phyloP scores from a whole-genome alignment of 2,113 vertebrate genomes.

The Cynoglossus semilaevis region DNA sequence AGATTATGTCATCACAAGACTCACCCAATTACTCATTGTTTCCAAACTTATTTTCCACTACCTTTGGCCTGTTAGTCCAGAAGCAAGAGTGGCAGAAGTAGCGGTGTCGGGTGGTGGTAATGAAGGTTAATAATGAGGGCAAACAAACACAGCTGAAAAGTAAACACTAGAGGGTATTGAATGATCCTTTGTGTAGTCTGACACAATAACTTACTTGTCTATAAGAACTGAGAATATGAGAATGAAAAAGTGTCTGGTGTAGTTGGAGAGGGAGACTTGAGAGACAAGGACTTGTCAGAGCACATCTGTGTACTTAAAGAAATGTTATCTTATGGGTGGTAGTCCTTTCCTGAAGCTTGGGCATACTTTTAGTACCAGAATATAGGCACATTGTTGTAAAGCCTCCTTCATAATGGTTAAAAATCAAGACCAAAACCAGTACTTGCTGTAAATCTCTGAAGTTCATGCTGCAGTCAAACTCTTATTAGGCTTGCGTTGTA shows the following conservation, averaged over 20 bases:
- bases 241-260: constrained; percentile 50
- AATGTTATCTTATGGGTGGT: no score
- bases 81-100: neutral
- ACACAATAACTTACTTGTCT: constrained; percentile 57
- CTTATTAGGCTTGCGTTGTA: no score
- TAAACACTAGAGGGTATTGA: constrained; percentile 47
- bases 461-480: no score
- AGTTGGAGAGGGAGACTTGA: constrained; percentile 19
- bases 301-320: no score
- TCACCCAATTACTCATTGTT: neutral
- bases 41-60: constrained; percentile 11
- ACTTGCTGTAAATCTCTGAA: no score
- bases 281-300: constrained; percentile 26
- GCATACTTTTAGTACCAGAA: no score
- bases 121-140: constrained; percentile 19
- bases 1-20: constrained; percentile 17
- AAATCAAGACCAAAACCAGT: no score
- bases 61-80: no score
- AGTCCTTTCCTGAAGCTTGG: no score
- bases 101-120: constrained; percentile 6
- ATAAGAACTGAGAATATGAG: constrained; percentile 23
- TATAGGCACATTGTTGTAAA: no score
- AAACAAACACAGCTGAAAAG: constrained; percentile 48
- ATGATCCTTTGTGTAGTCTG: constrained; percentile 33
- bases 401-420: no score